Evolutionary conservation across 2,888 invertebrate species (phyloP).

Genomic region (Cistogaster globosa): DNA sequence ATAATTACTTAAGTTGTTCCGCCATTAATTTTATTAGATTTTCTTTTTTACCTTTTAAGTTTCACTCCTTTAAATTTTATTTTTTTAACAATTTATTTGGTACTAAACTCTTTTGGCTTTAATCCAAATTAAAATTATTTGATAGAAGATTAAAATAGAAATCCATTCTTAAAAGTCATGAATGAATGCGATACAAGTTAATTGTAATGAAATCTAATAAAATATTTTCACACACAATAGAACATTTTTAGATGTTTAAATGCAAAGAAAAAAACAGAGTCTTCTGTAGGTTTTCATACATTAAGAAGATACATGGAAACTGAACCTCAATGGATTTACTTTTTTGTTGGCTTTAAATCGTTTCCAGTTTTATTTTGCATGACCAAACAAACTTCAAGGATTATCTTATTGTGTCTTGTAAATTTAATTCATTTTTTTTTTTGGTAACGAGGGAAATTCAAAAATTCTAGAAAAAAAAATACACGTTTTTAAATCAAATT

Average conservation of each 20-base stretch:
- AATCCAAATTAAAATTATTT: slow-evolving; percentile 35
- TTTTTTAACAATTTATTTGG: background rate
- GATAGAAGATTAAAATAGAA: slow-evolving; percentile 8
- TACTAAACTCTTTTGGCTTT: slow-evolving; percentile 44
- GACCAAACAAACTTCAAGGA: background rate
- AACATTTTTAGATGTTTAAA: too few species aligned
- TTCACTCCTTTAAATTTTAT: background rate
- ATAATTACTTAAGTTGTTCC: slow-evolving; percentile 40
- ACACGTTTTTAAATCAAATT: too few species aligned
- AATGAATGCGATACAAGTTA: too few species aligned
- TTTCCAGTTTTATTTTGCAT: background rate
- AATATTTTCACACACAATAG: too few species aligned
- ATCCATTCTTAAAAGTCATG: background rate
- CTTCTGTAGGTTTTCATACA: too few species aligned
- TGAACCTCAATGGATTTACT: background rate
- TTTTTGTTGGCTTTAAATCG: background rate
- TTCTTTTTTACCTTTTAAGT: slow-evolving; percentile 23
- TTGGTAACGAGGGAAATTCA: too few species aligned
- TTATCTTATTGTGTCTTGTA: background rate
- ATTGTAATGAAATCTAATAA: too few species aligned
- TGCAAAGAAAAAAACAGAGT: too few species aligned
- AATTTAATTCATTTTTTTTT: background rate
- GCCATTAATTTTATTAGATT: slow-evolving; percentile 46
- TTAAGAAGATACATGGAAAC: too few species aligned
- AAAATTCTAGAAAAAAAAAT: too few species aligned